A percentile compares a stretch with the other conserved stretches of the same genome.
phyloP scores from a whole-genome alignment of 2,888 invertebrate genomes.

The Rhamphomyia laevipes region DNA sequence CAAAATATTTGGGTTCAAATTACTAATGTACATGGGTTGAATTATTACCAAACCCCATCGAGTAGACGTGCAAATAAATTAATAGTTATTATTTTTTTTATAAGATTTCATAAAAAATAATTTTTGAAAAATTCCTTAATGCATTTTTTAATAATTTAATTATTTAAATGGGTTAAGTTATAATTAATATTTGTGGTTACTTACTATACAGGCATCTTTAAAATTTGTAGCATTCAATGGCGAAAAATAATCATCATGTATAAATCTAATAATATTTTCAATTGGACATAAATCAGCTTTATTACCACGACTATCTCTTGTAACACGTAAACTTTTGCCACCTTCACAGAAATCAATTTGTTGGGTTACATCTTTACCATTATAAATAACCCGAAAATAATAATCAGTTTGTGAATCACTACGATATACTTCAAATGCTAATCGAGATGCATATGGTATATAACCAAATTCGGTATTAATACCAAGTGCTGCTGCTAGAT shows the following conservation, averaged over 20 bases:
- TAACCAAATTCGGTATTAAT: slow-evolving; percentile 43
- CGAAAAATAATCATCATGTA: slow-evolving; percentile 77
- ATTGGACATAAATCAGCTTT: slow-evolving; percentile 64
- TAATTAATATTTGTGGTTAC: too few species aligned
- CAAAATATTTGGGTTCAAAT: too few species aligned
- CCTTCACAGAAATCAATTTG: slow-evolving; percentile 68
- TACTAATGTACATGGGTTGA: too few species aligned
- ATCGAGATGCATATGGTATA: slow-evolving; percentile 75
- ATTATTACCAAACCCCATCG: too few species aligned
- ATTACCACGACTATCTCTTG: slow-evolving; percentile 39
- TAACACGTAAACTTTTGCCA: slow-evolving; percentile 42
- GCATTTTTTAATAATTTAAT: too few species aligned
- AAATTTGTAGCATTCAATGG: slow-evolving; percentile 78
- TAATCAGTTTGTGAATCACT: slow-evolving; percentile 52
- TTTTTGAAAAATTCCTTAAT: too few species aligned
- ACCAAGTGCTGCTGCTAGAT: slow-evolving; percentile 69
- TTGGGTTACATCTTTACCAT: slow-evolving; percentile 77
- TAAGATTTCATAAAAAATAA: too few species aligned
- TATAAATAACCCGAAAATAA: slow-evolving; percentile 72
- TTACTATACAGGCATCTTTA: slow-evolving; percentile 60
- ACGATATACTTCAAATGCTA: slow-evolving; percentile 80
- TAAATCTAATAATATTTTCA: slow-evolving; percentile 74
- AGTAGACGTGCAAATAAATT: too few species aligned
- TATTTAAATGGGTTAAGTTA: too few species aligned
- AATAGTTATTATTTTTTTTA: too few species aligned